Base-by-base conservation (phyloP, 2,797 vertebrate genomes). In the Spondyliosoma cantharus region DNA sequence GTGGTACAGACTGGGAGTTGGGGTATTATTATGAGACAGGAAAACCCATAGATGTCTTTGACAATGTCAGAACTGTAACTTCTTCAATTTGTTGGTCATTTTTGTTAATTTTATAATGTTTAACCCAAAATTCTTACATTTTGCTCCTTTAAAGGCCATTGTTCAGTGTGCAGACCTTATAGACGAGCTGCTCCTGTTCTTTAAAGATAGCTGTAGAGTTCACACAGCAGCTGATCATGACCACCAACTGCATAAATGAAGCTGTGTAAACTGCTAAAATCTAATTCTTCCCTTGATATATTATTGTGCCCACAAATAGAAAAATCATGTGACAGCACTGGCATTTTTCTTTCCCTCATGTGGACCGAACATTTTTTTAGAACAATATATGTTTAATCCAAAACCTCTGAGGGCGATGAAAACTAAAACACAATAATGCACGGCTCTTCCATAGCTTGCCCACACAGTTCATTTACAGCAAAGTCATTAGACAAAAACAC, bases 401-500 rank as follows among this genome's bases (percentile, higher is more conserved):
- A 84, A 74, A 45, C 52, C 42, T 52, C 27, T 9, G 0, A 11
- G 53, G 20, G 15, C 2, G 43, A 7, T 63, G 15, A 37, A 50
- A 77, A 50, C 20, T n/a, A 22, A 61, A 68, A 52, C 49, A 63
- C 24, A 67, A 45, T 11, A 64, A 37, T 49, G 20, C n/a, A 20
- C 17, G 9, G 15, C 53, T 45, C 27, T n/a, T 60, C 61, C 24
- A 37, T 7, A 24, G 27, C 43, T 53, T 67, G 58, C 32, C 56
- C 25, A 27, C 49, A 27, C 57, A 58, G 62, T 58, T 68, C 27
- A 74, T 68, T 81, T 73, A 80, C 64, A 75, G 29, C 50, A 50
- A 72, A 74, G 76, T 81, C 57, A 62, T 85, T 59, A 67, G 24
- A 72, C n/a, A 69, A 77, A 81, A 83, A 65, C 50, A 59, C 54